These are phyloP conservation scores for Temnothorax rugatulus DNA, from an alignment of 2,888 invertebrate species.

Conservation along the genomic window DNA sequence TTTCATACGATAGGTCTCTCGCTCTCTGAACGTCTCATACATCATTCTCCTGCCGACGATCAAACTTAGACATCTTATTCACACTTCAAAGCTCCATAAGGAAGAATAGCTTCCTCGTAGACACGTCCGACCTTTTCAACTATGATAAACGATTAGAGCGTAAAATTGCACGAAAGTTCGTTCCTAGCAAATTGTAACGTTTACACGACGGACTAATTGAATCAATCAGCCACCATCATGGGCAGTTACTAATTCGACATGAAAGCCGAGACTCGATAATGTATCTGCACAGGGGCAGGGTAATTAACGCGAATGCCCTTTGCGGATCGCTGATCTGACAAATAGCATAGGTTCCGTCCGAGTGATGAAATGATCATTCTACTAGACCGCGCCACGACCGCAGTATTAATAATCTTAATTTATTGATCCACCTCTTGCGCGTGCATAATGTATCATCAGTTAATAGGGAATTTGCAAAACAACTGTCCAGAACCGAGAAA, in stretches of 20 bases:
- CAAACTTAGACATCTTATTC: neutral
- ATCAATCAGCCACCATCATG: slow-evolving; percentile 22
- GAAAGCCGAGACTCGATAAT: slow-evolving; percentile 21
- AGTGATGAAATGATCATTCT: neutral
- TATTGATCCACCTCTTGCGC: neutral
- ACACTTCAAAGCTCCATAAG: neutral
- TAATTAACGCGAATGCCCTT: slow-evolving; percentile 56
- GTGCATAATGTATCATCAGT: neutral
- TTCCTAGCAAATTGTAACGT: slow-evolving; percentile 33
- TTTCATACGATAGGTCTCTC: neutral
- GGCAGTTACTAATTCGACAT: slow-evolving; percentile 36
- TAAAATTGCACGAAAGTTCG: slow-evolving; percentile 35
- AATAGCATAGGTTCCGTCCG: slow-evolving; percentile 26
- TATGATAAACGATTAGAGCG: slow-evolving; percentile 27
- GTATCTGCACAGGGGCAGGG: slow-evolving; percentile 20
- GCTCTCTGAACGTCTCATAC: neutral
- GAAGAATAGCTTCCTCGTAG: neutral
- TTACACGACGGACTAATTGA: slow-evolving; percentile 58
- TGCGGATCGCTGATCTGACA: slow-evolving; percentile 27
- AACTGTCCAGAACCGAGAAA: neutral
- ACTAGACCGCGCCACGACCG: neutral
- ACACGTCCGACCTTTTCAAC: slow-evolving; percentile 17
- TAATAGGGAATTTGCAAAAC: neutral
- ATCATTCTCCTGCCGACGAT: neutral
- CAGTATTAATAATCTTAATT: slow-evolving; percentile 2